Conservation (phyloP, 2,797 vertebrate species). For the Pristis pectinata region DNA sequence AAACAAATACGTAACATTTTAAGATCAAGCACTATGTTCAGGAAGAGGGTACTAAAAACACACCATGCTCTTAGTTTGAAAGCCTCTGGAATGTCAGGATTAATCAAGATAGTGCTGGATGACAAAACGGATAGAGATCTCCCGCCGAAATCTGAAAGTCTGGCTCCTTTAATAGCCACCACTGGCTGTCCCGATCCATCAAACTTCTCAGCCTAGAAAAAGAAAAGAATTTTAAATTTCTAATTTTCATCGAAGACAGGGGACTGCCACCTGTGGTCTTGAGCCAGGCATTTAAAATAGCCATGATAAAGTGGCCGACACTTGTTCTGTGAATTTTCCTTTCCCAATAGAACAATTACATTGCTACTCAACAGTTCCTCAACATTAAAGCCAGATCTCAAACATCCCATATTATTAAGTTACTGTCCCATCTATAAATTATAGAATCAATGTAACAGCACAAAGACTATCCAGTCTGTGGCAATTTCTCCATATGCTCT, state of each 20-base stretch:
- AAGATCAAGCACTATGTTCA: background rate
- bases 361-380: background rate
- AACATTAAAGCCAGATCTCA: background rate
- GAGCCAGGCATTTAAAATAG: background rate
- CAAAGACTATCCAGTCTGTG: background rate
- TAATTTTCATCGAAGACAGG: background rate
- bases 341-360: background rate
- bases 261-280: background rate
- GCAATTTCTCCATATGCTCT: background rate
- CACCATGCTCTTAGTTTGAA: conserved; percentile 94
- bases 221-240: conserved; percentile 4
- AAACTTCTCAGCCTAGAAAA: conserved; percentile 82
- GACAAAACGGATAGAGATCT: conserved; percentile 82
- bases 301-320: background rate
- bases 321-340: background rate
- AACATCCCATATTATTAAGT: background rate
- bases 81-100: conserved; percentile 91
- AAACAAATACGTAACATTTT: background rate
- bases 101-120: conserved; percentile 83
- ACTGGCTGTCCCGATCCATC: conserved; percentile 84
- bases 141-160: conserved; percentile 89
- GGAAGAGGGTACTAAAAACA: conserved; percentile 44
- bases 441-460: background rate
- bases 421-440: background rate
- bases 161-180: conserved; percentile 83